Evolutionary conservation across 2,113 vertebrate species (phyloP).

Genomic region (Grammomys dolichurus): DNA sequence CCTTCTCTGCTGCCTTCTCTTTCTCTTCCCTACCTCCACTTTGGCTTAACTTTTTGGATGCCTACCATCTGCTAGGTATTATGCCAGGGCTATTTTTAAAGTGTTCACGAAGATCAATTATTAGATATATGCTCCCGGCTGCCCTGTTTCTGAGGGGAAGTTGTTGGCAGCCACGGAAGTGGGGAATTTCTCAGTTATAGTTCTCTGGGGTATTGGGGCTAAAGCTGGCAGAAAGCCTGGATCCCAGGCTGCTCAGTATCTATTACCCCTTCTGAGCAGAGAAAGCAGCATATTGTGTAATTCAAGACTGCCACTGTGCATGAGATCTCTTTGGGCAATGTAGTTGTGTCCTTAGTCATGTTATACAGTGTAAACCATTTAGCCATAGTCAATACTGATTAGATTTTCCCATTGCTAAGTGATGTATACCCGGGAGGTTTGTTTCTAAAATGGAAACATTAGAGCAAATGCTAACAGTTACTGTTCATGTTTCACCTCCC

Average conservation of each 20-base stretch:
- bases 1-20: background rate
- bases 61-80: background rate
- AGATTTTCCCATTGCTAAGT: constrained; percentile 40
- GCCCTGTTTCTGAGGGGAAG: background rate
- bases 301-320: background rate
- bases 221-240: background rate
- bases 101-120: background rate
- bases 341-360: background rate
- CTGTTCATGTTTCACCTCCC: background rate
- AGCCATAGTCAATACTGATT: background rate
- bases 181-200: background rate
- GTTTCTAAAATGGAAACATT: constrained; percentile 26
- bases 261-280: background rate
- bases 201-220: background rate
- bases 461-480: constrained; percentile 13
- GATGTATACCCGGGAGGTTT: background rate
- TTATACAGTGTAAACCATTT: background rate
- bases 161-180: constrained; percentile 25
- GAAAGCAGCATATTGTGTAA: background rate
- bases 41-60: background rate
- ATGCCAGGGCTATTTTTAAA: background rate
- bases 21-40: background rate
- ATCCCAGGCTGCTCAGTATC: too few species aligned
- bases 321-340: background rate
- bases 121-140: background rate